phyloP scores from a whole-genome alignment of 2,888 invertebrate species.

The Raillietiella orientalis region DNA sequence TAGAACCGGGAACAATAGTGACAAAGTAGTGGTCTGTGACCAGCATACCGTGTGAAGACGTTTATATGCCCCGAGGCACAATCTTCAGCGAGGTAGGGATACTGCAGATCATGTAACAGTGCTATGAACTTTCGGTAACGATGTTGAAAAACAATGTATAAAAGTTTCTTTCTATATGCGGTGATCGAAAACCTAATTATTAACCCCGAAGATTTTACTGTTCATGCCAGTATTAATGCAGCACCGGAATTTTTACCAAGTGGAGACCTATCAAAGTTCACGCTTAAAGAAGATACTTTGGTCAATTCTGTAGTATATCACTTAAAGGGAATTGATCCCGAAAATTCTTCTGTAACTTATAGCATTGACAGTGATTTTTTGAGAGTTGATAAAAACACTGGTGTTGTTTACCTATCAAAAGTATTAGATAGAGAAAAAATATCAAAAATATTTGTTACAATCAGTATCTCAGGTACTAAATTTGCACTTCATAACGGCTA shows the following conservation, averaged over 20 bases:
- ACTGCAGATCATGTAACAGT: no score
- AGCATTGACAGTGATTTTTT: slow-evolving; percentile 51
- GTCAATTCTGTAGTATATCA: slow-evolving; percentile 42
- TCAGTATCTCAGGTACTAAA: slow-evolving; percentile 44
- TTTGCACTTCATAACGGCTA: no score
- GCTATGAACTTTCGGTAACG: no score
- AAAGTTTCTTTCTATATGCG: no score
- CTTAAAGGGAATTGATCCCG: slow-evolving; percentile 22
- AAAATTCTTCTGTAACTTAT: slow-evolving; percentile 32
- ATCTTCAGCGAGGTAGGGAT: no score
- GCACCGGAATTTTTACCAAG: slow-evolving; percentile 38
- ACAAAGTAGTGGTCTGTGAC: no score
- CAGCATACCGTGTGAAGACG: no score
- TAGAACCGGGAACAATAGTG: no score
- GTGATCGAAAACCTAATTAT: no score
- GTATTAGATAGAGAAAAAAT: slow-evolving; percentile 34
- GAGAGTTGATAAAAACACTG: slow-evolving; percentile 36
- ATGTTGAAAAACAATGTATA: no score
- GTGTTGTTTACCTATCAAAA: slow-evolving; percentile 34
- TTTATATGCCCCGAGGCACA: no score
- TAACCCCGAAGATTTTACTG: no score
- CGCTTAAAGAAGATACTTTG: slow-evolving; percentile 32
- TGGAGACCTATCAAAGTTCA: slow-evolving; percentile 43
- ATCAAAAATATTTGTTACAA: slow-evolving; percentile 35
- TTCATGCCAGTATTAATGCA: slow-evolving; percentile 15